Conservation (phyloP, 2,797 vertebrate genomes). For the Gymnothorax javanicus region DNA sequence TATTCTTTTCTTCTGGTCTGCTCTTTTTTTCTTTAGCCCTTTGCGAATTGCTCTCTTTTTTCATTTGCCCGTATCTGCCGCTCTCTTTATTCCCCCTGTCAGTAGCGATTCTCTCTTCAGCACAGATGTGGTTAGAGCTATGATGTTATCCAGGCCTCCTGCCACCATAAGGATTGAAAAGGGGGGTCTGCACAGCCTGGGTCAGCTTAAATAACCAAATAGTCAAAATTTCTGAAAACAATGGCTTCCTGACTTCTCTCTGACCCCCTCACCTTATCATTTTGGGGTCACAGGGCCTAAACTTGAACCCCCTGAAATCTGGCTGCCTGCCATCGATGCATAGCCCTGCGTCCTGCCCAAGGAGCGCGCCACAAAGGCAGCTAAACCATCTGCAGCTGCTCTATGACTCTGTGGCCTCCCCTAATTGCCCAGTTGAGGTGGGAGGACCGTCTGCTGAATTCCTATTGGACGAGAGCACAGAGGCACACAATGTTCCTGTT, state of each 20-base stretch:
- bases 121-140: conserved; percentile 69
- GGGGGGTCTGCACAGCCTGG: conserved; percentile 46
- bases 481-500: not conserved
- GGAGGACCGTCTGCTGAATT: not conserved
- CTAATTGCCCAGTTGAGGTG: conserved; percentile 8
- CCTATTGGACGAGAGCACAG: conserved; percentile 1
- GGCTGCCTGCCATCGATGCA: conserved; percentile 64
- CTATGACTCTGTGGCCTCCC: not conserved
- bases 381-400: conserved; percentile 63
- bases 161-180: conserved; percentile 25
- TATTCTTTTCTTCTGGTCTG: not conserved
- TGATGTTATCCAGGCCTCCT: conserved; percentile 65
- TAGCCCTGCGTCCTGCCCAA: conserved; percentile 60
- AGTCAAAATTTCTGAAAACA: conserved; percentile 78
- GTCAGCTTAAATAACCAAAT: conserved; percentile 77
- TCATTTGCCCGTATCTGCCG: not conserved
- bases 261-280: conserved; percentile 73
- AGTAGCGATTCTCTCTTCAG: conserved; percentile 24
- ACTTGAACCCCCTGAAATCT: conserved; percentile 68
- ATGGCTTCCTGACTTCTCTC: conserved; percentile 74
- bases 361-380: conserved; percentile 50
- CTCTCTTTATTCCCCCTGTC: not conserved
- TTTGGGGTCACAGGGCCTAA: conserved; percentile 65
- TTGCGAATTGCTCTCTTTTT: conserved; percentile 47
- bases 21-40: conserved; percentile 20